Conservation (phyloP, 2,797 vertebrate species). For the Bufotes viridis region DNA sequence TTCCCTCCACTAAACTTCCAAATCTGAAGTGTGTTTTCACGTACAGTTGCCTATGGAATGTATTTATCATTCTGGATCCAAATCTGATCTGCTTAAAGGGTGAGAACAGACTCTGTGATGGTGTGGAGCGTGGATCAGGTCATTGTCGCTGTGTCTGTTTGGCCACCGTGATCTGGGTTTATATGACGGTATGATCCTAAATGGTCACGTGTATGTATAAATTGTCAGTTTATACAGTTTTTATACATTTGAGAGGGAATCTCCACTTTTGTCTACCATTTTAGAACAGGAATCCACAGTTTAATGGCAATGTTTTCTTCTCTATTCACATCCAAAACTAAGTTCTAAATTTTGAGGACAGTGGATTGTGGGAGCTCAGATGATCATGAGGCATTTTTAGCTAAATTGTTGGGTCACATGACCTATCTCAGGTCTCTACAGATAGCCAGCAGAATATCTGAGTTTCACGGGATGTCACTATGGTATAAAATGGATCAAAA, state of each 20-base stretch:
- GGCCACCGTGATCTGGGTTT: neutral
- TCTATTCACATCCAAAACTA: neutral
- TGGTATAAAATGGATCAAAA: neutral
- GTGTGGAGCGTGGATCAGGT: neutral
- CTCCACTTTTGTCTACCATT: neutral
- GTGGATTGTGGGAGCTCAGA: neutral
- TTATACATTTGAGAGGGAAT: neutral
- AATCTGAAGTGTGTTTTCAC: neutral
- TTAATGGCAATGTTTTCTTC: neutral
- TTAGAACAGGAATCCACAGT: neutral
- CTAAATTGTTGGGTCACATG: neutral
- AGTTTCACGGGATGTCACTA: neutral
- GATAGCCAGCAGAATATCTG: neutral
- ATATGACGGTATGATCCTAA: neutral
- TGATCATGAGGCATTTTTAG: neutral
- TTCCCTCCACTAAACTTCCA: neutral
- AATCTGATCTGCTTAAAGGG: neutral
- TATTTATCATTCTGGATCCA: neutral
- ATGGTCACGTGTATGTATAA: neutral
- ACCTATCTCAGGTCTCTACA: neutral
- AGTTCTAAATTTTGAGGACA: neutral
- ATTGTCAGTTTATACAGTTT: neutral
- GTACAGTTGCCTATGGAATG: too few species aligned
- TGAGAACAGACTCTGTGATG: neutral
- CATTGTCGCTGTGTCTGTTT: neutral